Conservation (phyloP, 2,888 invertebrate species). For the Acronicta aceris region DNA sequence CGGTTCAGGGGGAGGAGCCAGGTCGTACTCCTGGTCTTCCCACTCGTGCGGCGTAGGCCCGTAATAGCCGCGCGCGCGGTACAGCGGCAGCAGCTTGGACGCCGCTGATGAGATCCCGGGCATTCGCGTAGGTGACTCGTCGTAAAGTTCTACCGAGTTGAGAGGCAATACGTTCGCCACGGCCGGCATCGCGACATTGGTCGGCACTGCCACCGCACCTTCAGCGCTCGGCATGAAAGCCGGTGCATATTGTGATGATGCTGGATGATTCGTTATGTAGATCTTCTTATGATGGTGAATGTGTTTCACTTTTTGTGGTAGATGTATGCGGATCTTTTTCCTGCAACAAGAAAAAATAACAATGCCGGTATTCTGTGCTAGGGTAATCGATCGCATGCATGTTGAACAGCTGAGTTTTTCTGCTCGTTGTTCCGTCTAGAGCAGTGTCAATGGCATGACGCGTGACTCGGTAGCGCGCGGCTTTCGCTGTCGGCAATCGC, state of each 20-base stretch:
- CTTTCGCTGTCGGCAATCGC: slow-evolving; percentile 79
- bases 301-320: slow-evolving; percentile 88
- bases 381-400: slow-evolving; percentile 74
- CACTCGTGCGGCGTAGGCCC: slow-evolving; percentile 78
- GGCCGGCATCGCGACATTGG: slow-evolving; percentile 75
- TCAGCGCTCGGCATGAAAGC: slow-evolving; percentile 83
- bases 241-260: slow-evolving; percentile 84
- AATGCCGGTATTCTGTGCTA: slow-evolving; percentile 67
- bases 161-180: slow-evolving; percentile 74
- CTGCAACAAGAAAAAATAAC: slow-evolving; percentile 83
- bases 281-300: slow-evolving; percentile 88
- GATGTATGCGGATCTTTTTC: slow-evolving; percentile 89
- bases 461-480: slow-evolving; percentile 74
- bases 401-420: slow-evolving; percentile 65
- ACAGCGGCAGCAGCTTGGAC: slow-evolving; percentile 82
- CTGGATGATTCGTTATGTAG: slow-evolving; percentile 86
- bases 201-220: slow-evolving; percentile 78
- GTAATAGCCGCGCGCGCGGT: slow-evolving; percentile 84
- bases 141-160: slow-evolving; percentile 77
- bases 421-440: slow-evolving; percentile 74
- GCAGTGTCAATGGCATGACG: slow-evolving; percentile 78
- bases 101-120: slow-evolving; percentile 68
- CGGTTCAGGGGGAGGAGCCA: slow-evolving; percentile 71
- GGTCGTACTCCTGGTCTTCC: slow-evolving; percentile 79
- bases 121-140: slow-evolving; percentile 70